Base-by-base conservation (phyloP, 2,797 vertebrate genomes). In the Sitta carolinensis region DNA sequence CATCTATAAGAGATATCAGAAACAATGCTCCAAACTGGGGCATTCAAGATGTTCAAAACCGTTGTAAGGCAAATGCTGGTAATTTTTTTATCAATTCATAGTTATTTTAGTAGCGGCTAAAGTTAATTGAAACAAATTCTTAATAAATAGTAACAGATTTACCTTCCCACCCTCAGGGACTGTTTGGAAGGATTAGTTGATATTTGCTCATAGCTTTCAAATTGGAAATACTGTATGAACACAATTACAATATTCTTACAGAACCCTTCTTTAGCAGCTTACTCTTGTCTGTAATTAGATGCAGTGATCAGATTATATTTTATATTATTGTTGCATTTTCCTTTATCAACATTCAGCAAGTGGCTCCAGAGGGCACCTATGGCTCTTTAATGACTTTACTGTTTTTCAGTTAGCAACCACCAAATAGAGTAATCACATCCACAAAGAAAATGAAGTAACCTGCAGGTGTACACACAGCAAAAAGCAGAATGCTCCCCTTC, bases 141-240 rank as follows among this genome's bases (percentile, higher is more conserved):
- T 96, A 97, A 96, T 95, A 97, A 96, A 95, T 52, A 93, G 92
- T 94, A 97, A 94, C 91, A 95, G 74, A 94, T 97, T 96, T 97
- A 94, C 93, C 87, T 92, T 93, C 67, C 85, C 52, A 90, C 50
- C 57, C 77, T 82, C 64, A 48, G 67, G 73, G 87, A 77, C 67
- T 77, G 52, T 72, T 72, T 67, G 76, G 85, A 91, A 92, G 82
- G 85, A 96, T 96, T 91, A 93, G 92, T 64, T 3, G 64, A 68
- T 97, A 96, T 96, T 97, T 97, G 93, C 87, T 95, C 69, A 92
- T 30, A 82, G 84, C 84, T 88, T 97, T 93, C 89, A 87, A 94
- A 93, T 43, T 87, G 73, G 90, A 96, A 97, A 93, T 76, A 75
- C 86, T 93, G 55, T 75, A 94, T 92, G 90, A 90, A 95, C 15